phyloP scores from a whole-genome alignment of 2,113 vertebrate species.

The Nymphicus hollandicus region DNA sequence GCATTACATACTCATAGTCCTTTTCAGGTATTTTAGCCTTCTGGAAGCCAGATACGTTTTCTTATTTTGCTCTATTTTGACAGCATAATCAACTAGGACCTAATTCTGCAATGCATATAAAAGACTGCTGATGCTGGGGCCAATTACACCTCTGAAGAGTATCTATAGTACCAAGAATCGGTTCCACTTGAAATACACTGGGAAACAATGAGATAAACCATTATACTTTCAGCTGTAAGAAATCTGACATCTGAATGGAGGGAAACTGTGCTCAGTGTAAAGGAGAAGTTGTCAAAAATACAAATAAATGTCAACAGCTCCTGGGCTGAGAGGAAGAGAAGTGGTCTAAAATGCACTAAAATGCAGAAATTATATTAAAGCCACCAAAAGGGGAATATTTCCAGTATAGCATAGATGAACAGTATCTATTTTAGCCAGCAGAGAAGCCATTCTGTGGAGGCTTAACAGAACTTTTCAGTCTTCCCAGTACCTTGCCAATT shows the following conservation, averaged over 20 bases:
- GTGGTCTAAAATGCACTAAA: neutral
- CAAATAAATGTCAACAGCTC: neutral
- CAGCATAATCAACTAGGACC: neutral
- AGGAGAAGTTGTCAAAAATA: neutral
- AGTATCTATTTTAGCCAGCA: neutral
- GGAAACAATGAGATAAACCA: neutral
- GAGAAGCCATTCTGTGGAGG: neutral
- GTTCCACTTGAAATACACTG: neutral
- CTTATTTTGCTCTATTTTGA: neutral
- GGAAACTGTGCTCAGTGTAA: neutral
- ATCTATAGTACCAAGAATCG: neutral
- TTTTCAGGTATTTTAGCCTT: neutral
- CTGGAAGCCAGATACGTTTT: neutral
- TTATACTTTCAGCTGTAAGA: neutral
- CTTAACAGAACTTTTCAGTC: neutral
- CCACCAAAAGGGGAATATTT: neutral
- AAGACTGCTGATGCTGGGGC: neutral
- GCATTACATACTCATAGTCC: neutral
- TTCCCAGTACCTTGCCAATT: neutral
- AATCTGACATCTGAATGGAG: neutral
- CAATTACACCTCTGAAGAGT: neutral
- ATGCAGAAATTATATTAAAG: neutral
- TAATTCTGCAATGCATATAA: neutral
- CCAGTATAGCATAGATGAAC: neutral
- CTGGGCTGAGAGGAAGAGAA: neutral